Conservation (phyloP, 2,113 vertebrate genomes). For the Rhizomys pruinosus region DNA sequence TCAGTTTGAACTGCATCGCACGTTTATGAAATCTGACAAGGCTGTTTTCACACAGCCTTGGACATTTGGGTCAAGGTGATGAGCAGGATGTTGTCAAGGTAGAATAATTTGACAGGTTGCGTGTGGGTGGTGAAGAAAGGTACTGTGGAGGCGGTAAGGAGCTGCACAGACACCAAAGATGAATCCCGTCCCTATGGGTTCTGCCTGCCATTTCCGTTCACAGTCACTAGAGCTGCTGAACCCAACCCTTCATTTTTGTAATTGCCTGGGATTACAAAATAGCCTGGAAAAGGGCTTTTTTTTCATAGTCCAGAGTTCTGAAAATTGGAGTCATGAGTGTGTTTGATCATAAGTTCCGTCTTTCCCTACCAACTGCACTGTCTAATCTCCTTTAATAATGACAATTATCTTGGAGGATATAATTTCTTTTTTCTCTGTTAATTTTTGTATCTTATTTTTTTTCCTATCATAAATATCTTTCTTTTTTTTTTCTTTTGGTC, state of each 20-base stretch:
- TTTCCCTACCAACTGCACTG: background rate
- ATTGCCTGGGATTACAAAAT: no score
- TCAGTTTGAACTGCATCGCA: background rate
- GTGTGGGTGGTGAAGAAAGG: background rate
- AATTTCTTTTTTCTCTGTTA: slow-evolving; percentile 27
- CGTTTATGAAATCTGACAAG: slow-evolving; percentile 70
- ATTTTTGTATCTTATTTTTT: background rate
- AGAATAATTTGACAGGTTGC: slow-evolving; percentile 22
- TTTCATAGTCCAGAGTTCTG: slow-evolving; percentile 3
- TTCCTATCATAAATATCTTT: no score
- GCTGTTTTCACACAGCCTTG: slow-evolving; percentile 63
- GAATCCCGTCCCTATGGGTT: background rate
- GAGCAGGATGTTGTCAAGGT: slow-evolving; percentile 30
- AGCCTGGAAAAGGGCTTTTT: background rate
- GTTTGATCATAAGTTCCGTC: background rate
- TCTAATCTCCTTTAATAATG: slow-evolving; percentile 18
- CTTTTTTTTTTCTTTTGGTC: no score
- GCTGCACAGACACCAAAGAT: background rate
- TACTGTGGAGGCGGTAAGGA: slow-evolving; percentile 12
- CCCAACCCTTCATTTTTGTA: background rate
- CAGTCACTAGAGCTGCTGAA: background rate
- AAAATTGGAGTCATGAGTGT: background rate
- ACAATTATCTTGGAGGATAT: background rate
- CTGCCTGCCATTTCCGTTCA: background rate
- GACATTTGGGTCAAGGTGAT: slow-evolving; percentile 75